Evolutionary conservation across 2,888 invertebrate species (phyloP), one percentile per base, ranked within the genome.

Genomic region (Nemotelus pantherinus): DNA sequence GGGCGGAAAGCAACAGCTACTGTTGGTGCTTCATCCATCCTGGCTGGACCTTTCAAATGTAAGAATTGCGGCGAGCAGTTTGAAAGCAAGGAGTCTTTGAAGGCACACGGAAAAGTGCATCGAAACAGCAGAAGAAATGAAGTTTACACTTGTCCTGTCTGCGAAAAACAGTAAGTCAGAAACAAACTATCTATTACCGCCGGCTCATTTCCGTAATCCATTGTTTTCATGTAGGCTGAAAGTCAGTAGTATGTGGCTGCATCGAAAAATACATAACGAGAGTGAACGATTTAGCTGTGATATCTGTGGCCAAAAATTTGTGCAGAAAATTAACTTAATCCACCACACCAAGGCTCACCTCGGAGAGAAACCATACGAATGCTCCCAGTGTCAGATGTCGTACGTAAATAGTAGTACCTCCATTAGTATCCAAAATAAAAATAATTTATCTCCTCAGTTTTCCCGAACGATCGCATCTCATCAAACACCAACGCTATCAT

Each of bases 271-370:
- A 75, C 87, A 87, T 81, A 85, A 85, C 78, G 86, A 87, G 81
- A 86, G 85, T 79, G 86, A 87, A 80, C 85, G 86, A 80, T 87
- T 86, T 81, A 85, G 85, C 81, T 87, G 87, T 82, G 86, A 86
- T 82, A 85, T 86, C 74, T 87, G 87, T 83, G 86, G 86, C 25
- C 87, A 87, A 82, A 87, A 87, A 82, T 87, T 87, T 82, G 87
- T 87, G 78, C 87, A 87, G 79, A 87, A 87, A 81, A 86, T 87
- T 58, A 87, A 87, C 80, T 81, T 87, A 53, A 86, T 87, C 47
- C 86, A 87, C 81, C 87, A 87, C 80, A 84, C 85, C 65, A 85
- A 87, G 55, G 84, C 86, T 43, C 87, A 87, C 81, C 86, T 85
- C 50, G 84, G 86, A 75, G 87, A 86, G 79, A 86, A 86, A 79